These are phyloP conservation scores for Lycopodina hypogea DNA, from an alignment of 37 sponge, comb jelly and placozoan species.

Conservation along the genomic window DNA sequence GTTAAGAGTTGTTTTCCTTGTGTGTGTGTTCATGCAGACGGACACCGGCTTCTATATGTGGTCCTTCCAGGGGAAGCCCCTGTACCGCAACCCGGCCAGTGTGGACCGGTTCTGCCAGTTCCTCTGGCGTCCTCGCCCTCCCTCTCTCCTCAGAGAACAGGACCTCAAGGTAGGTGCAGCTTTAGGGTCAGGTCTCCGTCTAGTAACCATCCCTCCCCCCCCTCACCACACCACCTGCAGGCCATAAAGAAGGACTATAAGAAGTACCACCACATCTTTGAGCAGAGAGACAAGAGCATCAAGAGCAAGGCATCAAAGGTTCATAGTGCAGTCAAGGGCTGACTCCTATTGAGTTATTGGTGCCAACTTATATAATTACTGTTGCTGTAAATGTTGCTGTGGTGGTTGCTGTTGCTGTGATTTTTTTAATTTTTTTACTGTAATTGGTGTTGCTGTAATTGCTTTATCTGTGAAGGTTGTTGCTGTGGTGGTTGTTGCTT, in stretches of 20 bases:
- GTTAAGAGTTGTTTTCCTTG: not conserved
- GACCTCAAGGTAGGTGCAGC: slow-evolving; percentile 56
- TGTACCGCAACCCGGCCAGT: slow-evolving; percentile 57
- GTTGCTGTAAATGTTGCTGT: too few species aligned
- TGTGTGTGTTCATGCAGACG: slow-evolving; percentile 27
- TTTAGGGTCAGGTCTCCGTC: not conserved
- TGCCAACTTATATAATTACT: too few species aligned
- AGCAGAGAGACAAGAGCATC: slow-evolving; percentile 71
- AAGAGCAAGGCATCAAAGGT: slow-evolving; percentile 92
- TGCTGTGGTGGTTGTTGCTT: not conserved
- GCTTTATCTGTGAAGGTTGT: too few species aligned
- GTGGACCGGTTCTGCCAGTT: slow-evolving; percentile 83
- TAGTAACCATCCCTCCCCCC: not conserved
- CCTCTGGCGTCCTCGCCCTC: slow-evolving; percentile 94
- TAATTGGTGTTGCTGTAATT: too few species aligned
- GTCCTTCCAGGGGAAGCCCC: slow-evolving; percentile 87
- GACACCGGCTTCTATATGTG: slow-evolving; percentile 93
- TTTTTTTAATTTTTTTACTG: not conserved
- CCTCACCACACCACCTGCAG: slow-evolving; percentile 19
- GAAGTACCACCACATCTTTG: slow-evolving; percentile 81
- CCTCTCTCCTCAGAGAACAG: slow-evolving; percentile 74
- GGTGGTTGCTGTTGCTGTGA: not conserved
- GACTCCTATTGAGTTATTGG: too few species aligned
- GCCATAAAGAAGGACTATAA: slow-evolving; percentile 79
- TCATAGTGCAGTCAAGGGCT: not conserved